These are phyloP conservation scores for Drepanosiphum platanoidis DNA, from an alignment of 2,888 invertebrate genomes.

Conservation along the genomic window DNA sequence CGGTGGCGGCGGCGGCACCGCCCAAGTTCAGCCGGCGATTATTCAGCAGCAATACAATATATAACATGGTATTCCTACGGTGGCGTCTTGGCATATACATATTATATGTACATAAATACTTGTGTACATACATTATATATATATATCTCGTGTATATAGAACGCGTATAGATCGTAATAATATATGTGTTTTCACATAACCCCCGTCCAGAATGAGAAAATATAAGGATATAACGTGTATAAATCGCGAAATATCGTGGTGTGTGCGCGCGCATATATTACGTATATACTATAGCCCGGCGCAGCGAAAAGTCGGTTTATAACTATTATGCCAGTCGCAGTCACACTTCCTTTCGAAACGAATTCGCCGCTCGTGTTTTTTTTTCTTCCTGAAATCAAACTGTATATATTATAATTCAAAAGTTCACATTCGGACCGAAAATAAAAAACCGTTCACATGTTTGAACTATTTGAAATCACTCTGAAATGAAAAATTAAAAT, in stretches of 20 bases:
- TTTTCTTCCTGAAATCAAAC: background rate
- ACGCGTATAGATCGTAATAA: background rate
- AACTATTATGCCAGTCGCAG: too few relatives aligned
- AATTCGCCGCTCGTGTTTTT: background rate
- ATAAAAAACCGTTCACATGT: too few relatives aligned
- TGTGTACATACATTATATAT: background rate
- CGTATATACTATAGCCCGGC: background rate
- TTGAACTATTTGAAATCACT: too few relatives aligned
- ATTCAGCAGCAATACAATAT: background rate
- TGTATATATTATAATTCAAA: too few relatives aligned
- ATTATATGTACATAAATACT: background rate
- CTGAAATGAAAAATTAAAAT: too few relatives aligned
- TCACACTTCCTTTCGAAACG: background rate
- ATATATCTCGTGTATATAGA: background rate
- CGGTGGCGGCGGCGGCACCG: slow-evolving; percentile 28
- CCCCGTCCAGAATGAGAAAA: background rate
- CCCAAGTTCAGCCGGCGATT: slow-evolving; percentile 31
- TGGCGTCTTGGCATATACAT: background rate
- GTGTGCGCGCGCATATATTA: background rate
- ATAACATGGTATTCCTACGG: background rate
- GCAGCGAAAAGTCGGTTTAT: background rate
- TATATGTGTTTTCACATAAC: background rate
- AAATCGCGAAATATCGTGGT: background rate
- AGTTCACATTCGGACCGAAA: background rate
- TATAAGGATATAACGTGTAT: background rate